A percentile compares a stretch with the other conserved stretches of the same genome.
Conservation (phyloP, 2,797 vertebrate species). For the Eutrigla gurnardus region DNA sequence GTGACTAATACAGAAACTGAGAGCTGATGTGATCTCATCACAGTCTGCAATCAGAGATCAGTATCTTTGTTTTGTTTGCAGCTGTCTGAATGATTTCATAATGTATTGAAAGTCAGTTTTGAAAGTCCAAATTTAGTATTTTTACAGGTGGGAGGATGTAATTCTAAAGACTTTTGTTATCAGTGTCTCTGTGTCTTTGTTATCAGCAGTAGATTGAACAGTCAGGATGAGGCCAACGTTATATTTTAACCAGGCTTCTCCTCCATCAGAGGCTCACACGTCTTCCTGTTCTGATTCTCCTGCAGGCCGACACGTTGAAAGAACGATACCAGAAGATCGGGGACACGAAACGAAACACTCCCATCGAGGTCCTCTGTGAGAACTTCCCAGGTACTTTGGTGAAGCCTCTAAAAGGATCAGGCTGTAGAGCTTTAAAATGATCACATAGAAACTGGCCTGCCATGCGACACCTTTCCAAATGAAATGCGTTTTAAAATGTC, state of each 20-base stretch:
- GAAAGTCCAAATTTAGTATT: neutral
- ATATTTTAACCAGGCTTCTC: too few relatives aligned
- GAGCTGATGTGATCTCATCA: neutral
- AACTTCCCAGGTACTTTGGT: slow-evolving; percentile 93
- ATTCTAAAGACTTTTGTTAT: neutral
- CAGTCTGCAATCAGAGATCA: neutral
- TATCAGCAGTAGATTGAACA: too few relatives aligned
- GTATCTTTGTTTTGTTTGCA: slow-evolving; percentile 1
- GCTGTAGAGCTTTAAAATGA: neutral
- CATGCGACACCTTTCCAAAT: neutral
- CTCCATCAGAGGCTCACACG: neutral
- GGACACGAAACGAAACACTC: slow-evolving; percentile 98
- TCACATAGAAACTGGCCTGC: neutral
- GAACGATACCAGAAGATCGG: slow-evolving; percentile 99
- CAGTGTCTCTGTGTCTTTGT: neutral
- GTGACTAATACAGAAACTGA: neutral
- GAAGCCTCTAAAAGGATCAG: neutral
- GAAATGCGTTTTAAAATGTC: neutral
- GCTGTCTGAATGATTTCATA: neutral
- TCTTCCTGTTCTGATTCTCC: slow-evolving; percentile 27
- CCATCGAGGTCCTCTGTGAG: slow-evolving; percentile 98
- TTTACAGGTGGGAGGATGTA: neutral
- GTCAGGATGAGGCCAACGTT: neutral
- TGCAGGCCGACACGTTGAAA: slow-evolving; percentile 97
- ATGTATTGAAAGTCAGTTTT: neutral